These are phyloP conservation scores for Loripinus fragilis DNA, from an alignment of 2,888 invertebrate genomes.

Conservation along the genomic window DNA sequence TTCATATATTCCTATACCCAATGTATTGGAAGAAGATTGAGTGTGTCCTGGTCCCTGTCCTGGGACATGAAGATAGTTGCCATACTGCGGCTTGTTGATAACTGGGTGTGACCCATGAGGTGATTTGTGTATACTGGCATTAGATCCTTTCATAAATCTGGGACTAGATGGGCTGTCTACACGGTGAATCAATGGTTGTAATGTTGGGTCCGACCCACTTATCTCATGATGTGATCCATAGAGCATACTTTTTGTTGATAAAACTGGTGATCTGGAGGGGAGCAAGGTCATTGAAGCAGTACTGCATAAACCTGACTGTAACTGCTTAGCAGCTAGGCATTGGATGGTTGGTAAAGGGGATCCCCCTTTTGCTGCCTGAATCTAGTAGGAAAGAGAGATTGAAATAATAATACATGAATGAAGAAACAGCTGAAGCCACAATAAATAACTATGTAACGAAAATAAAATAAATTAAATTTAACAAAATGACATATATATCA, in stretches of 20 bases:
- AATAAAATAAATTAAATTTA: too few relatives aligned
- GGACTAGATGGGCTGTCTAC: neutral
- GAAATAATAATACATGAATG: neutral
- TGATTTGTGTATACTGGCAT: neutral
- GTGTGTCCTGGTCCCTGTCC: neutral
- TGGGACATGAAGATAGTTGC: neutral
- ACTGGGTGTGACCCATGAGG: neutral
- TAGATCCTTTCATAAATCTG: neutral
- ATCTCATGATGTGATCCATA: neutral
- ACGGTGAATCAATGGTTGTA: neutral
- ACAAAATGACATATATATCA: too few relatives aligned
- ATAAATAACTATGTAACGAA: too few relatives aligned
- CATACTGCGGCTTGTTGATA: conserved; percentile 3
- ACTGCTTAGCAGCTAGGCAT: neutral
- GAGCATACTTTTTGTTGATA: neutral
- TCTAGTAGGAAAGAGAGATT: neutral
- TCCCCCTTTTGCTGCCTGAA: neutral
- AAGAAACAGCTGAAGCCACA: too few relatives aligned
- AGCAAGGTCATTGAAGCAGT: neutral
- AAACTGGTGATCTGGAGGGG: too few relatives aligned
- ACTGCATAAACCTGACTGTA: neutral
- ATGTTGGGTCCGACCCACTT: neutral
- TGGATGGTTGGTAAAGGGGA: neutral
- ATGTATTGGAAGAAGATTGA: too few relatives aligned
- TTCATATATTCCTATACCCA: too few relatives aligned